phyloP scores from a whole-genome alignment of 2,888 invertebrate genomes.

The Eretmocerus hayati region DNA sequence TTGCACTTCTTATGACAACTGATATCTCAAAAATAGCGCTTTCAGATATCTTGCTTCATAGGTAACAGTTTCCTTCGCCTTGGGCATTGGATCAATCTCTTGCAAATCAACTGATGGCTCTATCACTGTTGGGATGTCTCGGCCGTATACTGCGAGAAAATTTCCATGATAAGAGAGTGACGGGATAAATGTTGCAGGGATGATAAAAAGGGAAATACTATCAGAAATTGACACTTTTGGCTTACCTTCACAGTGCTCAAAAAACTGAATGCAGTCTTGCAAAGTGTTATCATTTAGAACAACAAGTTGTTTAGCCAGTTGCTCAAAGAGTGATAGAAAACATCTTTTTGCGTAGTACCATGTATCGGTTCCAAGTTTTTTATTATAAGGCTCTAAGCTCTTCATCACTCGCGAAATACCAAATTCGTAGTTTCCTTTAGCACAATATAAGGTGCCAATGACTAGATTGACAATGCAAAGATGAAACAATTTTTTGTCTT shows the following conservation, averaged over 20 bases:
- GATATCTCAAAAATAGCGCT: slow-evolving; percentile 67
- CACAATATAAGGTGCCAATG: slow-evolving; percentile 96
- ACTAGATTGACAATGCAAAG: slow-evolving; percentile 97
- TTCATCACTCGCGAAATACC: slow-evolving; percentile 96
- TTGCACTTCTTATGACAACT: slow-evolving; percentile 48
- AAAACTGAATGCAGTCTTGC: slow-evolving; percentile 79
- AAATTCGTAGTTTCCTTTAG: slow-evolving; percentile 98
- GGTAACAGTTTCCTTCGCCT: slow-evolving; percentile 82
- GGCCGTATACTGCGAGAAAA: slow-evolving; percentile 62
- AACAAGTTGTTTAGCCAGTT: slow-evolving; percentile 83
- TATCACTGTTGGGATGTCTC: slow-evolving; percentile 73
- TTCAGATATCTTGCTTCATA: slow-evolving; percentile 83
- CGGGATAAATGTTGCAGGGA: too few relatives aligned
- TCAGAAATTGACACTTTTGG: neutral
- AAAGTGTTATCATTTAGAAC: slow-evolving; percentile 80
- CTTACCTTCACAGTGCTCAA: slow-evolving; percentile 79
- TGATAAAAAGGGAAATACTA: neutral
- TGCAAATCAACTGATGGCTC: slow-evolving; percentile 73
- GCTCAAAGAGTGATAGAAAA: slow-evolving; percentile 86
- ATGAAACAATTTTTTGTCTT: slow-evolving; percentile 90
- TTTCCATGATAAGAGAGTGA: neutral
- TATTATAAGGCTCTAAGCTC: slow-evolving; percentile 88
- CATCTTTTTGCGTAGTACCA: slow-evolving; percentile 98
- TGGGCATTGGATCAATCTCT: slow-evolving; percentile 56
- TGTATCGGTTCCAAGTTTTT: slow-evolving; percentile 94